phyloP scores from a whole-genome alignment of 2,113 vertebrate genomes.

The Phasianus colchicus region DNA sequence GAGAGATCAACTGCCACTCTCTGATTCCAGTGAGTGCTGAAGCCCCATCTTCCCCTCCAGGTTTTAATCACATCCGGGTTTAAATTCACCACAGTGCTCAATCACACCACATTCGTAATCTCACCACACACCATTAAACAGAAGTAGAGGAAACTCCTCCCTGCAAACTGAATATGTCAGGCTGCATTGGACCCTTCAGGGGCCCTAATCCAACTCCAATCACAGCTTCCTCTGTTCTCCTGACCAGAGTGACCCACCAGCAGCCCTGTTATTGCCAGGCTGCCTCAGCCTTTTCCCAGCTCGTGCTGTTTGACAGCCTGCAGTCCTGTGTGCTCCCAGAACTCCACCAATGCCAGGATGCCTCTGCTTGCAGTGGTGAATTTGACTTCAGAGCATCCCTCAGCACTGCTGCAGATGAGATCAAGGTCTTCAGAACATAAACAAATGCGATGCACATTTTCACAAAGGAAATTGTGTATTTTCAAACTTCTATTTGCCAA shows the following conservation, averaged over 20 bases:
- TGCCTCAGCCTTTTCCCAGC: background rate
- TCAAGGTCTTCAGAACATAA: background rate
- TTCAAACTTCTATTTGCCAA: background rate
- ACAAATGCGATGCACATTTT: background rate
- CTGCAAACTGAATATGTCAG: background rate
- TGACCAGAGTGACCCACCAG: background rate
- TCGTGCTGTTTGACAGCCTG: background rate
- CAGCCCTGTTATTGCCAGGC: background rate
- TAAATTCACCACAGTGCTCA: background rate
- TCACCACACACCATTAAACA: fast-evolving
- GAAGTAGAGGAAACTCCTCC: background rate
- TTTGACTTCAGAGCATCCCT: background rate
- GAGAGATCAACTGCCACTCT: fast-evolving
- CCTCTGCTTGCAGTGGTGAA: background rate
- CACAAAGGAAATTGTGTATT: background rate
- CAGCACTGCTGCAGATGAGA: background rate
- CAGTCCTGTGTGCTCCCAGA: background rate
- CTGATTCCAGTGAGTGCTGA: background rate
- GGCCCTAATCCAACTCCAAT: background rate
- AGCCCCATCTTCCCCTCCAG: background rate
- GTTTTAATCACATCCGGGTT: background rate
- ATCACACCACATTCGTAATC: background rate
- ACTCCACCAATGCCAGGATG: too few species aligned
- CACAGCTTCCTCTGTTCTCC: background rate
- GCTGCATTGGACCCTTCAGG: background rate